Evolutionary conservation across 2,888 invertebrate genomes (phyloP), one percentile per base, ranked within the genome.

Genomic region (Geotrupes spiniger): DNA sequence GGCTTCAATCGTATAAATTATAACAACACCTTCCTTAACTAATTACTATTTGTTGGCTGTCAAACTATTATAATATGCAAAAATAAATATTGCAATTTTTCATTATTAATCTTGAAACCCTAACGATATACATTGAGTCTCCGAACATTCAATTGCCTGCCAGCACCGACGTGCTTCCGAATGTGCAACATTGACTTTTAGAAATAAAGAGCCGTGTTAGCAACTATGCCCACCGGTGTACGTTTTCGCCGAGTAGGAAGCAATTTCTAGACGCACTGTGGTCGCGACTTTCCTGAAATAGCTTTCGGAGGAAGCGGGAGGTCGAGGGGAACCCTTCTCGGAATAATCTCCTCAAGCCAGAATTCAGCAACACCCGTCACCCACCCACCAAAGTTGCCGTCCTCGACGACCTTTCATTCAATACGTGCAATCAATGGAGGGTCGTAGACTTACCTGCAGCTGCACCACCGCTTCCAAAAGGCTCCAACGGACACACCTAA

Each of bases 241-340:
- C 41, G 42, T 36, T 47, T 42, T 28, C 27, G 33, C 36, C 21
- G 40, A 57, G 53, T 50, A 58, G 56, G 58, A 58, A 58, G 54
- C 46, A 43, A 52, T 50, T 54, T 52, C 48, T 52, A 47, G 50
- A 49, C 42, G 36, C 51, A 36, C 52, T 57, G 54, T 58, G 50
- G 55, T 58, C 53, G 52, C 57, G 52, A 52, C 55, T 57, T 42
- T 52, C 57, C 52, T 47, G 52, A 59, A 59, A 57, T 59, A 59
- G 47, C 53, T 48, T 45, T 39, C 36, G 49, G 46, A 38, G 45
- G 29, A 27, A 48, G 28, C 38, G 41, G 51, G 42, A 47, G 9
- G 33, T 33, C 41, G 50, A 42, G 52, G 43, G 43, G 12, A 17
- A 41, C 21, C 49, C 38, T 46, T 52, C 55, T 52, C 46, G 55